Base-by-base conservation (phyloP, 2,113 vertebrate species). In the Otis tarda region DNA sequence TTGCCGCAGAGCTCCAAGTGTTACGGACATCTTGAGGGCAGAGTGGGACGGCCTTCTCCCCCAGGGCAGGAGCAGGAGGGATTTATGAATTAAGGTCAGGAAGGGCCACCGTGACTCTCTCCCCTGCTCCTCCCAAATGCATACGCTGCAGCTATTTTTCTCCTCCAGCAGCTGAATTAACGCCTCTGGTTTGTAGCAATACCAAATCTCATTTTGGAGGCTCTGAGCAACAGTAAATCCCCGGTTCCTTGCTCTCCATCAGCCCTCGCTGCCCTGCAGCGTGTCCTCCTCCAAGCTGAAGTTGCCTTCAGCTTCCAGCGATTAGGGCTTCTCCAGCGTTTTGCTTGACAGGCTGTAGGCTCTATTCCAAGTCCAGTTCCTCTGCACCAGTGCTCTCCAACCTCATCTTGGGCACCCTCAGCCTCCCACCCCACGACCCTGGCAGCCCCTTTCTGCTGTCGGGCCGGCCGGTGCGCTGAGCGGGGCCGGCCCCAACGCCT, bases 221-320 rank as follows among this genome's bases (percentile, higher is more conserved):
- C 94, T 76, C 94, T 18, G 75, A 90, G 94, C 82, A 95, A 10
- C 94, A 95, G 92, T 92, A 97, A 95, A 97, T 97, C 95, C 95
- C 94, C 10, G 63, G 12, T 93, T 59, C 75, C 78, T 59, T 53
- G 79, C 71, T 93, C 93, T 67, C 83, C n/a, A 0, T 43, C 90
- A 93, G 73, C 90, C 83, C 87, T 69, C 5, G 0, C 74, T 90
- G 90, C 94, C 92, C 92, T 35, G 85, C 53, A 10, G 59, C 1
- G 5, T 77, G 93, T 96, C 96, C 93, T 96, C 93, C 89, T 96
- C 83, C 96, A 95, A 97, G 96, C n/a, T n/a, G n/a, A n/a, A n/a
- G 94, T 92, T 96, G 94, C 76, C 64, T 83, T 63, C 71, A 88
- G 90, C 88, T 85, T 9, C 90, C 88, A 94, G 92, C 93, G 92